Conservation (phyloP, 2,113 vertebrate genomes). For the Dendrocopos noguchii region DNA sequence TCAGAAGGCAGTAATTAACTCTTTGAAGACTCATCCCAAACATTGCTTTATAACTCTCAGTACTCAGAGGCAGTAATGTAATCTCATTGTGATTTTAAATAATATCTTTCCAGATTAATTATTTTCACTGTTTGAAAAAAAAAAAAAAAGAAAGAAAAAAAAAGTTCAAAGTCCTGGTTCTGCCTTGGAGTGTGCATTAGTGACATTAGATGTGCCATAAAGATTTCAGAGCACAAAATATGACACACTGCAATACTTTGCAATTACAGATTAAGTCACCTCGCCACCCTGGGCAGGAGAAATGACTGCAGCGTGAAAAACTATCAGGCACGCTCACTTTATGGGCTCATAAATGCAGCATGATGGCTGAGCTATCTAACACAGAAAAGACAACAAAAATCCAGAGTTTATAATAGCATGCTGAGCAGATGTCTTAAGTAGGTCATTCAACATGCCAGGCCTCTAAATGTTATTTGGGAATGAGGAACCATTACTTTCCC, state of each 20-base stretch:
- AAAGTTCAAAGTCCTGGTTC: background rate
- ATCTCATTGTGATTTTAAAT: constrained; percentile 27
- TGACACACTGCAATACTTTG: background rate
- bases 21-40: constrained; percentile 33
- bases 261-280: background rate
- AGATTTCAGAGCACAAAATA: background rate
- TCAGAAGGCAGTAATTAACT: constrained; percentile 50
- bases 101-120: constrained; percentile 35
- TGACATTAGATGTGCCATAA: background rate
- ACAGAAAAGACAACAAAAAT: constrained; percentile 5
- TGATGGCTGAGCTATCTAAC: background rate
- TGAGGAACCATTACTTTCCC: constrained; percentile 50
- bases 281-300: background rate
- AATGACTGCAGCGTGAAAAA: background rate
- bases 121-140: background rate
- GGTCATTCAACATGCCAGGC: constrained; percentile 39
- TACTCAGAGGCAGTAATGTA: background rate
- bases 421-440: constrained; percentile 51
- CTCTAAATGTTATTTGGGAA: constrained; percentile 46
- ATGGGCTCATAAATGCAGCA: background rate
- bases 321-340: background rate
- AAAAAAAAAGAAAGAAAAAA: background rate
- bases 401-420: background rate
- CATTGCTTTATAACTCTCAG: background rate
- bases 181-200: background rate